Evolutionary conservation across 2,113 vertebrate genomes (phyloP).

Genomic region (Xenopus borealis): DNA sequence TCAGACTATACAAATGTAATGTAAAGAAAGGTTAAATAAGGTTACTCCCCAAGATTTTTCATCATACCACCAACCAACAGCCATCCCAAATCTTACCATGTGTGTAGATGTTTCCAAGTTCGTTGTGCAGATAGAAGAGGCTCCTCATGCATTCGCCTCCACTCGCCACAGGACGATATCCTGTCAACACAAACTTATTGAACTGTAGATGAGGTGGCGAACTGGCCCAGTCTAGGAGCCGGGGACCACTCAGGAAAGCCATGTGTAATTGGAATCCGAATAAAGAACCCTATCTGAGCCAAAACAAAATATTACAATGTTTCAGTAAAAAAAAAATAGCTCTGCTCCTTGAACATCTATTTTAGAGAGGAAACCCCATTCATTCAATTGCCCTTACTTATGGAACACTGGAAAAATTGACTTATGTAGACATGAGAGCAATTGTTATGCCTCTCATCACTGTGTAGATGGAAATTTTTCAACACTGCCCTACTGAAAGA

Average conservation of each 20-base stretch:
- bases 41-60: no score
- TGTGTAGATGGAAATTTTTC: no score
- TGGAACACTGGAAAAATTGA: no score
- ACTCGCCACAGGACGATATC: slow-evolving; percentile 79
- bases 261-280: slow-evolving; percentile 53
- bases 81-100: slow-evolving; percentile 71
- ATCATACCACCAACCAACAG: no score
- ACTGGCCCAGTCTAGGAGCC: slow-evolving; percentile 79
- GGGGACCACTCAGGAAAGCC: slow-evolving; percentile 71
- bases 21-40: no score
- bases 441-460: no score
- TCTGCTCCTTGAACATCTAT: no score
- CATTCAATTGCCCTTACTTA: no score
- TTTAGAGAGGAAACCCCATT: no score
- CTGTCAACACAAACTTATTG: slow-evolving; percentile 85
- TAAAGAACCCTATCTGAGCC: not conserved
- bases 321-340: not conserved
- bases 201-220: slow-evolving; percentile 84
- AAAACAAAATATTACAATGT: not conserved
- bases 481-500: no score
- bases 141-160: slow-evolving; percentile 76
- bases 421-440: no score
- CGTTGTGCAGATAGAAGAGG: slow-evolving; percentile 90
- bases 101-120: slow-evolving; percentile 88
- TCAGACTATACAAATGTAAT: no score